Evolutionary conservation across 1,140 invertebrate genomes (phyloP).

Genomic region (Leptinotarsa lineolata): DNA sequence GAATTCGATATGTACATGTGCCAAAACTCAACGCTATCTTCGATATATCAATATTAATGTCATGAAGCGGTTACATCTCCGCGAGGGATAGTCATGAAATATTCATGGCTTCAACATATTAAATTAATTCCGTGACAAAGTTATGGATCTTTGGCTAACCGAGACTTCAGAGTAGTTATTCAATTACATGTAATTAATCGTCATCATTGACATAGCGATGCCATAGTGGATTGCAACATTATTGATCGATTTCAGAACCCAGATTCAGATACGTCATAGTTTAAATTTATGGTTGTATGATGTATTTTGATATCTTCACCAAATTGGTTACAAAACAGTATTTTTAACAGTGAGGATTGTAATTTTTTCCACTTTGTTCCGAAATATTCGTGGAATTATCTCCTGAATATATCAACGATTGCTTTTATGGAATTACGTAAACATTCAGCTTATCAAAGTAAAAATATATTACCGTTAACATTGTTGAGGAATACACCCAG

Average conservation of each 20-base stretch:
- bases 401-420: no score
- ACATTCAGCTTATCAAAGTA: no score
- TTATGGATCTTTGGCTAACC: conserved; percentile 28
- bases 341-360: no score
- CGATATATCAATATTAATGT: conserved; percentile 24
- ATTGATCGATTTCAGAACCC: background rate
- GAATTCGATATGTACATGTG: conserved; percentile 19
- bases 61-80: conserved; percentile 8
- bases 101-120: conserved; percentile 21
- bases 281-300: no score
- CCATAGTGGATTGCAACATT: background rate
- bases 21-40: conserved; percentile 18
- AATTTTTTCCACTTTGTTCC: no score
- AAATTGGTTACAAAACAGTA: no score
- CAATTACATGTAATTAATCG: conserved; percentile 16
- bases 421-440: no score
- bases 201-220: background rate
- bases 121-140: conserved; percentile 25
- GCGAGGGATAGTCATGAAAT: conserved; percentile 9
- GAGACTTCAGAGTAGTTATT: conserved; percentile 16
- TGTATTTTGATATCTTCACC: no score
- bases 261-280: no score
- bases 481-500: no score
- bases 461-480: no score
- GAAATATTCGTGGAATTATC: no score